phyloP scores from a whole-genome alignment of 1,140 invertebrate species.

The Bacillus rossius region DNA sequence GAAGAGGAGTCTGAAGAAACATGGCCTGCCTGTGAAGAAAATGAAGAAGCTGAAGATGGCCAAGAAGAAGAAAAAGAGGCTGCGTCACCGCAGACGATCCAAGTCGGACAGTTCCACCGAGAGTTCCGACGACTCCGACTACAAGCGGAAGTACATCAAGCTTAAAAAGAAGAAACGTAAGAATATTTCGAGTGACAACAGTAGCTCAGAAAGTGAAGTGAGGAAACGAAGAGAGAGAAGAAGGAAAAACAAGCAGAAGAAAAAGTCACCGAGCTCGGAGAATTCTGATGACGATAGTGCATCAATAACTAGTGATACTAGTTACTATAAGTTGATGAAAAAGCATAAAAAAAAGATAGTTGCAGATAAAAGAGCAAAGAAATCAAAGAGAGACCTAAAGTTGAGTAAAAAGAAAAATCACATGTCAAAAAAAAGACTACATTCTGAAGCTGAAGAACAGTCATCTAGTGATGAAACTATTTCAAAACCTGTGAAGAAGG shows the following conservation, averaged over 20 bases:
- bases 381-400: too few species aligned
- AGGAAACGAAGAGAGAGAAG: not conserved
- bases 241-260: not conserved
- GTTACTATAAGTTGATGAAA: not conserved
- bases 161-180: not conserved
- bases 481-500: too few species aligned
- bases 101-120: not conserved
- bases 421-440: too few species aligned
- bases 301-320: not conserved
- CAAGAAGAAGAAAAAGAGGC: too few species aligned
- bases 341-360: not conserved
- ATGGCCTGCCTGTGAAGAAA: too few species aligned
- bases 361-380: too few species aligned
- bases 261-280: constrained; percentile 2
- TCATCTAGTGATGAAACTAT: too few species aligned
- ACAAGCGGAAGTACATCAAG: not conserved
- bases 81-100: not conserved
- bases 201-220: not conserved
- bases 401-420: too few species aligned
- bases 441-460: too few species aligned
- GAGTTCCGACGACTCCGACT: not conserved
- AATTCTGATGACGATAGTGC: not conserved
- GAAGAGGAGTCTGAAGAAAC: not conserved
- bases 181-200: not conserved
- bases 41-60: too few species aligned